Percentiles rank a stretch among this genome's conserved stretches.
These are phyloP conservation scores for Drosophila seclusa DNA, from an alignment of 2,888 invertebrate species.

Conservation along the genomic window DNA sequence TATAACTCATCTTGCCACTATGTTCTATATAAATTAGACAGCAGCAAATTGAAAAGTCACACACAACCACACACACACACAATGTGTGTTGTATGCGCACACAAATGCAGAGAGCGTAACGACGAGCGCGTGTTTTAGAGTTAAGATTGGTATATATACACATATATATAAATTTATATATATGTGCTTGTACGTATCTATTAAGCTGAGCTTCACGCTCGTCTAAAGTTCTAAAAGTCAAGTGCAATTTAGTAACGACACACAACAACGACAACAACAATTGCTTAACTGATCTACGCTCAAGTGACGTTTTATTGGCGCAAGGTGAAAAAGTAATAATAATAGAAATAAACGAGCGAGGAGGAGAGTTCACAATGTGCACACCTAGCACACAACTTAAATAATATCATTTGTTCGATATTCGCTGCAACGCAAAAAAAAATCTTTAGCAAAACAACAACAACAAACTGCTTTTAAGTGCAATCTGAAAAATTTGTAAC, in stretches of 20 bases:
- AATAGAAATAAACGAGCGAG: conserved; percentile 41
- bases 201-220: conserved; percentile 64
- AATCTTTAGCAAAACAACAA: conserved; percentile 15
- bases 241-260: conserved; percentile 66
- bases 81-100: conserved; percentile 28
- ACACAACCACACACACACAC: conserved; percentile 23
- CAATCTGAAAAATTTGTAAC: conserved; percentile 41
- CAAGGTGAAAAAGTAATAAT: conserved; percentile 56
- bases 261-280: conserved; percentile 39
- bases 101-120: conserved; percentile 25
- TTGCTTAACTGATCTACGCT: conserved; percentile 49
- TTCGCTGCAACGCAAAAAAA: conserved; percentile 26
- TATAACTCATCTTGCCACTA: conserved; percentile 35
- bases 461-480: conserved; percentile 46
- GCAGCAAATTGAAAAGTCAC: conserved; percentile 61
- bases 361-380: conserved; percentile 57
- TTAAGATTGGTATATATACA: conserved; percentile 24
- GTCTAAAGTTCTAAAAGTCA: conserved; percentile 77
- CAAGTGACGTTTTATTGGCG: conserved; percentile 77
- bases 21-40: conserved; percentile 70
- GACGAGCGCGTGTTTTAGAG: conserved; percentile 40
- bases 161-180: conserved; percentile 2
- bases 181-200: conserved; percentile 24
- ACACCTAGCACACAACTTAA: conserved; percentile 56
- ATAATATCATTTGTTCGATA: conserved; percentile 51